Evolutionary conservation across 64 coral and sea anemone species (phyloP).

Genomic region (Orbicella faveolata): DNA sequence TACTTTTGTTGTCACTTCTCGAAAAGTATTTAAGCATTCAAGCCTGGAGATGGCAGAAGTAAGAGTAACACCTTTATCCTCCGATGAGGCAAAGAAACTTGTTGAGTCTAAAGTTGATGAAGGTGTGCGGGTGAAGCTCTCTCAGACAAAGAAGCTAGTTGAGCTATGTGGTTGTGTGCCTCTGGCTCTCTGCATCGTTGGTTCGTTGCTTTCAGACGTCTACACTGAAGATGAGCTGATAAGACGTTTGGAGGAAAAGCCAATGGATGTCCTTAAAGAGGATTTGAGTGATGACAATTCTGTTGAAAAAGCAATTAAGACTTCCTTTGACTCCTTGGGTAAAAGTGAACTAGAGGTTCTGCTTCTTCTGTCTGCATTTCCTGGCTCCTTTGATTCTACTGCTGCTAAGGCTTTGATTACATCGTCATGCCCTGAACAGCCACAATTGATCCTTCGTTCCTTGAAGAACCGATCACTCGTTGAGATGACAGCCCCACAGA

Average conservation of each 20-base stretch:
- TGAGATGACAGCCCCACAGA: not conserved
- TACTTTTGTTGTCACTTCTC: conserved; percentile 41
- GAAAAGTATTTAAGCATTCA: conserved; percentile 10
- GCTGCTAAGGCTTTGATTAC: conserved; percentile 19
- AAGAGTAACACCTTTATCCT: not conserved
- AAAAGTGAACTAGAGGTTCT: not conserved
- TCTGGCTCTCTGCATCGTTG: conserved; percentile 46
- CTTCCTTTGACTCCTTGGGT: conserved; percentile 28
- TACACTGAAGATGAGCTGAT: conserved; percentile 29
- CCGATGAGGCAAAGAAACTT: not conserved
- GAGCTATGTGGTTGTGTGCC: conserved; percentile 38
- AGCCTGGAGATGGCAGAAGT: not conserved
- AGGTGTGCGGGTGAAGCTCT: not conserved
- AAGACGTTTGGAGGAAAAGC: not conserved
- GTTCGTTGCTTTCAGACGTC: conserved; percentile 31
- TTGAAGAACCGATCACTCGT: conserved; percentile 38
- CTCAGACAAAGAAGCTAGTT: conserved; percentile 10
- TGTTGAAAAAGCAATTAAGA: conserved; percentile 31
- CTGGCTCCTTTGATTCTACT: conserved; percentile 8
- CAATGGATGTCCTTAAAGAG: conserved; percentile 1
- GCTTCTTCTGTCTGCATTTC: conserved; percentile 39
- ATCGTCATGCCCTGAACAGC: not conserved
- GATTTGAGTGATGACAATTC: conserved; percentile 14
- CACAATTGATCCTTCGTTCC: conserved; percentile 2
- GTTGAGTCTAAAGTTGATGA: not conserved